A percentile compares a stretch with the other conserved stretches of the same genome.
These are phyloP conservation scores for Volucella bombylans DNA, from an alignment of 2,888 invertebrate genomes.

Conservation along the genomic window DNA sequence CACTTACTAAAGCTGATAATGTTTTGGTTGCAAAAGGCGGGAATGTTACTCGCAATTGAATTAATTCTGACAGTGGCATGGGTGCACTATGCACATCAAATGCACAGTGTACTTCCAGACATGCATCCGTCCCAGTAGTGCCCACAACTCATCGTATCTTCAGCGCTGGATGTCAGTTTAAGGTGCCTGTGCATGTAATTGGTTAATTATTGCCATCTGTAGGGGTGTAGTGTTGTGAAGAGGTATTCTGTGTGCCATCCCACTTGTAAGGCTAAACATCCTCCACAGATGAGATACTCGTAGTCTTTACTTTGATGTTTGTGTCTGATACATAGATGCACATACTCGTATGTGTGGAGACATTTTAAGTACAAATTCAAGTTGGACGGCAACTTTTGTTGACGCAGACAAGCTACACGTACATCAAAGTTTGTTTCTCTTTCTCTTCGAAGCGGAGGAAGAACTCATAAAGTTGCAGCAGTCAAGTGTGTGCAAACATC, in stretches of 20 bases:
- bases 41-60: conserved; percentile 50
- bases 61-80: conserved; percentile 30
- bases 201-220: conserved; percentile 63
- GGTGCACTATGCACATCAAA: too few species aligned
- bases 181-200: conserved; percentile 71
- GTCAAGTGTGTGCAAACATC: conserved; percentile 56
- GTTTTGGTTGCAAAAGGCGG: not conserved
- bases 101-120: not conserved
- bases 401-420: not conserved
- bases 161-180: conserved; percentile 38
- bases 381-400: conserved; percentile 39
- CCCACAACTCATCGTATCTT: not conserved
- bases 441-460: conserved; percentile 1
- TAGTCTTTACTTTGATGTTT: conserved; percentile 57
- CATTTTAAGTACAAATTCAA: not conserved
- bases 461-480: conserved; percentile 41
- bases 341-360: too few species aligned
- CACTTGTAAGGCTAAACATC: conserved; percentile 14
- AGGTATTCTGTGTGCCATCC: conserved; percentile 15
- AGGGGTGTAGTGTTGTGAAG: not conserved
- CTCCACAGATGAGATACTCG: too few species aligned
- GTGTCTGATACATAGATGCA: conserved; percentile 1
- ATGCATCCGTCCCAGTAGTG: not conserved
- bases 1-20: too few species aligned
- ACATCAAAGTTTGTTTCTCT: conserved; percentile 46